phyloP scores from a whole-genome alignment of 1,140 invertebrate species.

The Thalassaphorura encarpata region DNA sequence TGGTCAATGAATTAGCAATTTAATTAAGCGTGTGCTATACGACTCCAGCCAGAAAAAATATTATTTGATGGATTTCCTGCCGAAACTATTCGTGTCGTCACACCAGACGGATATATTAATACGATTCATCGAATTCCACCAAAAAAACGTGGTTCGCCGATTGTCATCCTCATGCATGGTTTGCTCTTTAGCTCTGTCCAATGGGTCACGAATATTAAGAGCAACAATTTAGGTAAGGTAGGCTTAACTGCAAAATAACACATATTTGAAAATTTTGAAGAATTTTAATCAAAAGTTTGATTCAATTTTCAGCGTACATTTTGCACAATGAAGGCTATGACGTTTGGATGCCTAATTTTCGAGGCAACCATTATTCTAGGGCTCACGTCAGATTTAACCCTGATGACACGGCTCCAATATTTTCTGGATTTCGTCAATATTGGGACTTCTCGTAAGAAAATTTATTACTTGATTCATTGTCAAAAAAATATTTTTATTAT shows the following conservation, averaged over 20 bases:
- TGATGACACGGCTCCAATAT: neutral
- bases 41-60: neutral
- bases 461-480: neutral
- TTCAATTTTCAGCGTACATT: slow-evolving; percentile 22
- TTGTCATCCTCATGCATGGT: neutral
- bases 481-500: neutral
- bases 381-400: neutral
- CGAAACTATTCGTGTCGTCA: neutral
- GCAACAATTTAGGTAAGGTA: too few species aligned
- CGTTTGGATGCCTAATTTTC: slow-evolving; percentile 40
- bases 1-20: too few species aligned
- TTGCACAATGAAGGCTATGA: slow-evolving; percentile 40
- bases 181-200: neutral
- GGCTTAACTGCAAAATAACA: too few species aligned
- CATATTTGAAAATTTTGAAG: too few species aligned
- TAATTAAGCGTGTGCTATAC: too few species aligned
- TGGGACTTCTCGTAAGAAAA: slow-evolving; percentile 32
- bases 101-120: neutral
- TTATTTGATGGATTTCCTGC: neutral
- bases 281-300: neutral
- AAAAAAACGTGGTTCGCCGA: neutral
- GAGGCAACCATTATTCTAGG: slow-evolving; percentile 40
- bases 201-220: neutral
- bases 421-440: too few species aligned
- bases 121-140: neutral